Percentiles rank a stretch among this genome's conserved stretches.
Conservation (phyloP, 1,140 invertebrate genomes). For the Drosophila serrata region DNA sequence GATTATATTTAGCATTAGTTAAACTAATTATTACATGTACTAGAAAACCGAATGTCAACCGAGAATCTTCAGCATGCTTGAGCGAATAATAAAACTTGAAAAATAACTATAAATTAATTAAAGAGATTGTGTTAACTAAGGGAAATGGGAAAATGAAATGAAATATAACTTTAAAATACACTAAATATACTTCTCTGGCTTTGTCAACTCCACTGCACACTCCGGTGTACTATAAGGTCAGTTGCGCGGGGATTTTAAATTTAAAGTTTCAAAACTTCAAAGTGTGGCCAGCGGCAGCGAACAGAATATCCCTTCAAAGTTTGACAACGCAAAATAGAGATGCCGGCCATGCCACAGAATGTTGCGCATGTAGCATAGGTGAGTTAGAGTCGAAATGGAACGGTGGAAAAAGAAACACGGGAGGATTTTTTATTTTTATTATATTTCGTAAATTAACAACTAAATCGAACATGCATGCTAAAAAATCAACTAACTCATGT, state of each 20-base stretch:
- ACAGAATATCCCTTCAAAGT: background rate
- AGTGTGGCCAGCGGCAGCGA: background rate
- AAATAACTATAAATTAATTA: constrained; percentile 38
- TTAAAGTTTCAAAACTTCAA: background rate
- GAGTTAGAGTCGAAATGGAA: too few species aligned
- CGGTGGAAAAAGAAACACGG: too few species aligned
- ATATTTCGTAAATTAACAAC: too few species aligned
- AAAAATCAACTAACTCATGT: too few species aligned
- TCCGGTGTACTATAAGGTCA: background rate
- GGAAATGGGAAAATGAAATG: background rate
- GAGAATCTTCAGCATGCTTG: constrained; percentile 69
- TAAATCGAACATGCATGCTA: too few species aligned
- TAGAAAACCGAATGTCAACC: constrained; percentile 73
- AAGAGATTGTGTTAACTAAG: background rate
- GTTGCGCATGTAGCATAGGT: too few species aligned
- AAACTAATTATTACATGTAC: constrained; percentile 68
- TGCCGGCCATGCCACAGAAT: too few species aligned
- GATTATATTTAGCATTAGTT: constrained; percentile 79
- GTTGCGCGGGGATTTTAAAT: background rate
- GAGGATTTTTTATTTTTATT: too few species aligned
- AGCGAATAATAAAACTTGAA: constrained; percentile 71
- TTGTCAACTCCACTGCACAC: background rate
- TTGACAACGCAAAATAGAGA: too few species aligned
- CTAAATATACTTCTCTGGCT: too few species aligned
- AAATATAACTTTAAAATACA: too few species aligned